phyloP scores from a whole-genome alignment of 30 jellyfish, hydroid and myxozoan genomes.

The Hydra vulgaris region DNA sequence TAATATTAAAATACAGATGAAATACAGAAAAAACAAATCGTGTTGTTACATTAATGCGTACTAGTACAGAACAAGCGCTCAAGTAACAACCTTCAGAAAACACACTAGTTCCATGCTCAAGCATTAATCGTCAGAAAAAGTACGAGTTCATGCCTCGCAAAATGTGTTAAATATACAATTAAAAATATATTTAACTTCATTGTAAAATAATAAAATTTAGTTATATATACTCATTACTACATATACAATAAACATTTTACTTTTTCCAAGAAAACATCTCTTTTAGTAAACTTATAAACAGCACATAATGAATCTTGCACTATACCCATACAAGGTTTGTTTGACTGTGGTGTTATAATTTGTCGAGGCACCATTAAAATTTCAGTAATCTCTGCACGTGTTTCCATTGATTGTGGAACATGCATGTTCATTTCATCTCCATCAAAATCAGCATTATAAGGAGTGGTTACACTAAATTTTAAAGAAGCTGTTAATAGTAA shows the following conservation, averaged over 20 bases:
- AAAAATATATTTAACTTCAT: no score
- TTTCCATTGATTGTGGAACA: conserved; percentile 99
- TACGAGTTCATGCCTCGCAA: no score
- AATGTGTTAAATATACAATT: no score
- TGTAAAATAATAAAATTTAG: no score
- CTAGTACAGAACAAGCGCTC: no score
- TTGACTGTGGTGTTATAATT: conserved; percentile 96
- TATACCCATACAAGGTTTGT: conserved; percentile 97
- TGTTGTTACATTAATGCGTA: no score
- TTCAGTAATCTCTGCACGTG: conserved; percentile 98
- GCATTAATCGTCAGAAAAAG: no score
- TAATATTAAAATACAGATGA: no score
- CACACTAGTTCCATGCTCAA: no score
- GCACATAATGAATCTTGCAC: conserved; percentile 98
- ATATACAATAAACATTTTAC: conserved; percentile 27
- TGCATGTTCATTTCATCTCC: conserved; percentile 99
- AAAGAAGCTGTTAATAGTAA: not conserved
- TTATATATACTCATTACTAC: no score
- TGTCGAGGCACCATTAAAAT: conserved; percentile 93
- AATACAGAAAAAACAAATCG: no score
- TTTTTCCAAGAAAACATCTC: conserved; percentile 95
- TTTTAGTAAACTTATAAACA: conserved; percentile 78
- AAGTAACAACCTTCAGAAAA: no score
- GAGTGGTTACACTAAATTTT: conserved; percentile 91
- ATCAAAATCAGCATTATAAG: conserved; percentile 99